Conservation (phyloP, 2,797 vertebrate genomes). For the Coregonus ussuriensis region DNA sequence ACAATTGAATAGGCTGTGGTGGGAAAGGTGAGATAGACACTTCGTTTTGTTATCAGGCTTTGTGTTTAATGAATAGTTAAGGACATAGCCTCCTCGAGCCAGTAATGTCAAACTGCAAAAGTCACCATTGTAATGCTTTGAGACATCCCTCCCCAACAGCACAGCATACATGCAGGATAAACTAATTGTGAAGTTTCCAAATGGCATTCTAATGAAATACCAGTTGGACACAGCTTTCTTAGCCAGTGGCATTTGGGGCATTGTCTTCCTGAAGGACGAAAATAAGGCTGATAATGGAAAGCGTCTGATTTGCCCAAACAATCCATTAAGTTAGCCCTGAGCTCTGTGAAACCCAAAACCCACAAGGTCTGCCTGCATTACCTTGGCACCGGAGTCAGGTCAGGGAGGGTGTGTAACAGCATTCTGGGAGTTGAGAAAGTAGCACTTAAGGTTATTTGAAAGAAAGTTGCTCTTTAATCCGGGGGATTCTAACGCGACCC, state of each 20-base stretch:
- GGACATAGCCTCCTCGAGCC: not conserved
- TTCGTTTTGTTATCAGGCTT: not conserved
- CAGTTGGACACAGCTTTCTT: not conserved
- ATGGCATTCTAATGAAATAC: not conserved
- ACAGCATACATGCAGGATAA: not conserved
- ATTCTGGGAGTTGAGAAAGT: constrained; percentile 8
- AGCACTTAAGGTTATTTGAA: constrained; percentile 12
- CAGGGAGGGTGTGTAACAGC: not conserved
- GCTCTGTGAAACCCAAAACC: constrained; percentile 6
- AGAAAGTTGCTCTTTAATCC: constrained; percentile 2
- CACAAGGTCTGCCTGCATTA: not conserved
- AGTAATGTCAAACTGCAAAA: not conserved
- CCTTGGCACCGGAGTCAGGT: constrained; percentile 17
- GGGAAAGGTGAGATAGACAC: not conserved
- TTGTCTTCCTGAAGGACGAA: not conserved
- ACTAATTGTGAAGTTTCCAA: not conserved
- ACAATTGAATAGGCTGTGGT: not conserved
- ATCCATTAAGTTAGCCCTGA: constrained; percentile 9
- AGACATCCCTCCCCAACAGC: not conserved
- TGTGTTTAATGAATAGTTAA: not conserved
- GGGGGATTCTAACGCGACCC: not conserved
- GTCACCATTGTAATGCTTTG: not conserved
- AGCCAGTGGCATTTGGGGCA: not conserved
- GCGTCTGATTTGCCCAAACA: constrained; percentile 16
- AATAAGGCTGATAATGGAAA: not conserved